Conservation (phyloP, 2,888 invertebrate species). For the Beris chalybata region DNA sequence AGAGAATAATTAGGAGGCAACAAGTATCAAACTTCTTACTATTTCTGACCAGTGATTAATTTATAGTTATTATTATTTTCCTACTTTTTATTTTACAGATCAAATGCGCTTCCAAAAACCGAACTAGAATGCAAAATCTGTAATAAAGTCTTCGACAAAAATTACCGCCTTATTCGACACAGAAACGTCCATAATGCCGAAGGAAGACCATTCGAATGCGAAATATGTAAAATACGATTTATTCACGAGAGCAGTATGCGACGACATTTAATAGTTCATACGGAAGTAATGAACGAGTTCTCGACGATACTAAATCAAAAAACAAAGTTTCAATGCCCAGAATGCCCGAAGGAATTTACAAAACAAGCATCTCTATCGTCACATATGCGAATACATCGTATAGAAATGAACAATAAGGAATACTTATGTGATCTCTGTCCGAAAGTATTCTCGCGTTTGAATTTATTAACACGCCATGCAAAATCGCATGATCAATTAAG, state of each 20-base stretch:
- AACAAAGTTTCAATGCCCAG: constrained; percentile 55
- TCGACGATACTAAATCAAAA: constrained; percentile 32
- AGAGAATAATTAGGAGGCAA: too few species aligned
- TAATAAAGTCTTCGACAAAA: constrained; percentile 56
- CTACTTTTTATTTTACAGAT: background rate
- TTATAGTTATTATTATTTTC: too few species aligned
- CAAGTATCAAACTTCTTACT: too few species aligned
- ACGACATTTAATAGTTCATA: constrained; percentile 47
- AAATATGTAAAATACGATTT: constrained; percentile 49
- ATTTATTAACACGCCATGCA: constrained; percentile 58
- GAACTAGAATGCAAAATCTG: constrained; percentile 55
- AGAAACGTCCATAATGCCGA: constrained; percentile 44
- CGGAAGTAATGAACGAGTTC: constrained; percentile 53
- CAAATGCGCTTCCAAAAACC: background rate
- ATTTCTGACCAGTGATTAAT: too few species aligned
- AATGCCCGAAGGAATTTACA: constrained; percentile 60
- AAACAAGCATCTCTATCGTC: constrained; percentile 59
- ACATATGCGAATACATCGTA: constrained; percentile 52
- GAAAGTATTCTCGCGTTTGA: constrained; percentile 56
- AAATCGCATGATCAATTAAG: constrained; percentile 61
- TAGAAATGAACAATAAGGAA: constrained; percentile 43
- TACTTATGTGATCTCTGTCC: constrained; percentile 58
- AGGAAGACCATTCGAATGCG: constrained; percentile 46
- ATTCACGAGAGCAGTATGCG: constrained; percentile 45
- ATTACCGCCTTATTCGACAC: constrained; percentile 54